Evolutionary conservation across 1,140 invertebrate genomes (phyloP).

Genomic region (Phthorimaea operculella): DNA sequence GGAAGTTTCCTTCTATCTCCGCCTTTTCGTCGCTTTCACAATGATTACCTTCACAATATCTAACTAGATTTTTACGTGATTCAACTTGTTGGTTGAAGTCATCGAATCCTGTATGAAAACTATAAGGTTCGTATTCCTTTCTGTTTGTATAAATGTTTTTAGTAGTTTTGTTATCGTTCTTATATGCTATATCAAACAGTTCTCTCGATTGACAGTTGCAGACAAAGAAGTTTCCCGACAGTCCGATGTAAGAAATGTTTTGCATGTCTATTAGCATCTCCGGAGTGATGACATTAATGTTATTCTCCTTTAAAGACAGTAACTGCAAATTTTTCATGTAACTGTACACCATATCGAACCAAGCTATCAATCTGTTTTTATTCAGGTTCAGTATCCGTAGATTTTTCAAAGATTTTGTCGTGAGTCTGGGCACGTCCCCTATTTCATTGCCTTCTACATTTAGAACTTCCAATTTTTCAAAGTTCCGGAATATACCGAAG

Average conservation of each 20-base stretch:
- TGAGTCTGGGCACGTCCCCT: constrained; percentile 21
- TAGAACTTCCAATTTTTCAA: constrained; percentile 56
- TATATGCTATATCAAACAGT: constrained; percentile 54
- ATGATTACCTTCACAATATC: background rate
- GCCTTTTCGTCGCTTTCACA: background rate
- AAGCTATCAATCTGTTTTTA: constrained; percentile 63
- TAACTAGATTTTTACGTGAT: constrained; percentile 2
- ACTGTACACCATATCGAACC: constrained; percentile 53
- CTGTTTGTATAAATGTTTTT: background rate
- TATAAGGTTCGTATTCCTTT: background rate
- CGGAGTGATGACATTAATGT: constrained; percentile 63
- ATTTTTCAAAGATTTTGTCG: constrained; percentile 36
- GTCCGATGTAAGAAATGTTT: constrained; percentile 42
- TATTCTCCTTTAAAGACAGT: constrained; percentile 63
- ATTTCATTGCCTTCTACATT: constrained; percentile 63
- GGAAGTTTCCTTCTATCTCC: constrained; percentile 21
- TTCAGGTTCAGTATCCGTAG: constrained; percentile 64
- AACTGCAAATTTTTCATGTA: constrained; percentile 49
- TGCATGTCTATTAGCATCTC: constrained; percentile 63
- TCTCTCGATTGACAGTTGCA: constrained; percentile 66
- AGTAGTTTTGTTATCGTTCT: constrained; percentile 24
- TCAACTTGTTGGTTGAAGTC: constrained; percentile 32
- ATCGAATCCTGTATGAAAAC: constrained; percentile 28
- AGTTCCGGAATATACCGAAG: constrained; percentile 39
- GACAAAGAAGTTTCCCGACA: constrained; percentile 66